Percentiles rank a stretch among this genome's conserved stretches.
phyloP scores from a whole-genome alignment of 2,797 vertebrate species.

The Meda fulgida region DNA sequence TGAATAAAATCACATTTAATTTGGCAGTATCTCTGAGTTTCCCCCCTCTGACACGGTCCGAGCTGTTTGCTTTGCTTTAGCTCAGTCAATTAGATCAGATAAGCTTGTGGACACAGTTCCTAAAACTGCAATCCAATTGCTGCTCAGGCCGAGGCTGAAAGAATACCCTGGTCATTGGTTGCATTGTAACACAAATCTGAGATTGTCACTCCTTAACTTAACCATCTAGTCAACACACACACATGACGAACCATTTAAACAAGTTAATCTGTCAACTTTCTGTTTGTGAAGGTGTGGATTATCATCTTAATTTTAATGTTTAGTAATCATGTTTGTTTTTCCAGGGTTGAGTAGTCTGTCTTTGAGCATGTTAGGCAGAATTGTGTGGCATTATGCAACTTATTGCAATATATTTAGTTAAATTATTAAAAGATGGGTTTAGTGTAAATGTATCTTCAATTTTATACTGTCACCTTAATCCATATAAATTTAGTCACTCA shows the following conservation, averaged over 20 bases:
- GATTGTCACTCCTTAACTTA: too few relatives aligned
- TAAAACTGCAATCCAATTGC: constrained; percentile 42
- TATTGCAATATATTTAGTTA: neutral
- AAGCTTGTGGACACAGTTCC: constrained; percentile 47
- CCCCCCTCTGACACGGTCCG: constrained; percentile 4
- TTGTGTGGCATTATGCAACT: neutral
- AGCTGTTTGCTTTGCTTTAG: constrained; percentile 50
- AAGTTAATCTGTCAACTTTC: neutral
- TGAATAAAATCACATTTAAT: neutral
- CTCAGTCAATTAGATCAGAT: constrained; percentile 38
- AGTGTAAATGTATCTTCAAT: neutral
- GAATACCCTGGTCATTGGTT: neutral
- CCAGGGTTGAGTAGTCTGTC: neutral
- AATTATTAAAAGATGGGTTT: neutral
- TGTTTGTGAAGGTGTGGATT: constrained; percentile 19
- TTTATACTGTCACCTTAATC: neutral
- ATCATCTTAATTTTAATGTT: neutral
- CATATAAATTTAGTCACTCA: neutral
- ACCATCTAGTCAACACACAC: too few relatives aligned
- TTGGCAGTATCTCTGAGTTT: neutral
- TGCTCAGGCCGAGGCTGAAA: neutral
- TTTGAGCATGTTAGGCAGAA: neutral
- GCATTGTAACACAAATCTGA: too few relatives aligned
- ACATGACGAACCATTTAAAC: too few relatives aligned
- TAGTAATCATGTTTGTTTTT: neutral